A percentile compares a stretch with the other conserved stretches of the same genome.
Evolutionary conservation across 2,113 vertebrate genomes (phyloP).

Genomic region (Microtus ochrogaster): DNA sequence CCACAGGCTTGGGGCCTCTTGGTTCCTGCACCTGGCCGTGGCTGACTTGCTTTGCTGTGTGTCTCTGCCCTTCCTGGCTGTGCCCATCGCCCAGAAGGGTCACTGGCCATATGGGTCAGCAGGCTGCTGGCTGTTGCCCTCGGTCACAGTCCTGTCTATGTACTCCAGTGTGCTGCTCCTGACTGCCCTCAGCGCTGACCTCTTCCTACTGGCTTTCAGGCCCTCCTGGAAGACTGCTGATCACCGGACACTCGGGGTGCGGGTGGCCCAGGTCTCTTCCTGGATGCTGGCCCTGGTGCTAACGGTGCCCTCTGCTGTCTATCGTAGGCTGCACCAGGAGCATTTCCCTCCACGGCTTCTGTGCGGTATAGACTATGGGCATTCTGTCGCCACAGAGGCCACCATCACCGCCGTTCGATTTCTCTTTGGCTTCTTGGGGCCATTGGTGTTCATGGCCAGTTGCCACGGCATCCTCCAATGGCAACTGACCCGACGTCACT

Average conservation of each 20-base stretch:
- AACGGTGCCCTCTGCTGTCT: constrained; percentile 86
- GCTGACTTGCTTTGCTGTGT: constrained; percentile 93
- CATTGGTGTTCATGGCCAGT: constrained; percentile 83
- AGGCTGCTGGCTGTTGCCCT: constrained; percentile 87
- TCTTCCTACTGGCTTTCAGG: constrained; percentile 86
- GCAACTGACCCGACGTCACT: neutral
- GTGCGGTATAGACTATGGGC: constrained; percentile 68
- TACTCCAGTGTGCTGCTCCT: constrained; percentile 92
- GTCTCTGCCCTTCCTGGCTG: constrained; percentile 88
- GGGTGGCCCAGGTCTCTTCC: constrained; percentile 59
- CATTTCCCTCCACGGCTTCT: fast-evolving
- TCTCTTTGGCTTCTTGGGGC: constrained; percentile 87
- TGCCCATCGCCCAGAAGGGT: constrained; percentile 80
- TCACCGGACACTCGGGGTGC: neutral
- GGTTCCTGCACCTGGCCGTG: constrained; percentile 92
- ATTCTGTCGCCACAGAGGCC: neutral
- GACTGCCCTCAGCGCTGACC: constrained; percentile 89
- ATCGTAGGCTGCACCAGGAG: neutral
- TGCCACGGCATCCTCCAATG: constrained; percentile 87
- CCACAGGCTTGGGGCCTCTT: constrained; percentile 86
- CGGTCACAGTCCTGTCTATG: constrained; percentile 90
- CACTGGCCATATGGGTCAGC: constrained; percentile 88
- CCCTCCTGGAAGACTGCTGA: constrained; percentile 89
- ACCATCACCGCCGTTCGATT: constrained; percentile 73
- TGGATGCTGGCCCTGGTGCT: constrained; percentile 88